A percentile compares a stretch with the other conserved stretches of the same genome.
phyloP scores from a whole-genome alignment of 2,797 vertebrate species.

The Anguilla megastoma region DNA sequence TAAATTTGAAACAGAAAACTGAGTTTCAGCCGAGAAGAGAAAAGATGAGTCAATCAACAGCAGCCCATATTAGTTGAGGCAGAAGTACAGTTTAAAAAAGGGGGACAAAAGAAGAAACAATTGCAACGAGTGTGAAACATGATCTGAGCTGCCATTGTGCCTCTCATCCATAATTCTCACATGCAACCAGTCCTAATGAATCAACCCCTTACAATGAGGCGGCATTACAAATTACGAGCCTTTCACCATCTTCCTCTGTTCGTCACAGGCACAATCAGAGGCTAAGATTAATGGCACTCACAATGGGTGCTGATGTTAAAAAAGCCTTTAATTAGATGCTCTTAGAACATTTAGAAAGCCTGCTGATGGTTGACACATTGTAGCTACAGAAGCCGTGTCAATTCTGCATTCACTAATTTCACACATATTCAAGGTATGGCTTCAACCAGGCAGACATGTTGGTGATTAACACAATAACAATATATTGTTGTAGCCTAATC shows the following conservation, averaged over 20 bases:
- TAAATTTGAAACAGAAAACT: too few relatives aligned
- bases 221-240: background rate
- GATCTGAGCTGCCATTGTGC: background rate
- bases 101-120: background rate
- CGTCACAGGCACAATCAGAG: background rate
- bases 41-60: background rate
- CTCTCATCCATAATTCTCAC: background rate
- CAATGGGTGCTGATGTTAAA: background rate
- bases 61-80: background rate
- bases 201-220: background rate
- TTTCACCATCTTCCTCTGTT: background rate
- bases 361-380: background rate
- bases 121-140: background rate
- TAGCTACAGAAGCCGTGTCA: too few relatives aligned
- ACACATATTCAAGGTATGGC: too few relatives aligned
- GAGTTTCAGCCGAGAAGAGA: background rate
- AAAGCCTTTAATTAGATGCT: background rate
- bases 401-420: too few relatives aligned
- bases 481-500: too few relatives aligned
- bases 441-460: too few relatives aligned
- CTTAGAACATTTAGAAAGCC: background rate
- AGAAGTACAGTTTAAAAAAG: background rate
- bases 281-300: background rate
- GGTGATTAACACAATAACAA: too few relatives aligned
- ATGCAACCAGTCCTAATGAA: background rate